Conservation (phyloP, 2,888 invertebrate species). For the Idaea aversata region DNA sequence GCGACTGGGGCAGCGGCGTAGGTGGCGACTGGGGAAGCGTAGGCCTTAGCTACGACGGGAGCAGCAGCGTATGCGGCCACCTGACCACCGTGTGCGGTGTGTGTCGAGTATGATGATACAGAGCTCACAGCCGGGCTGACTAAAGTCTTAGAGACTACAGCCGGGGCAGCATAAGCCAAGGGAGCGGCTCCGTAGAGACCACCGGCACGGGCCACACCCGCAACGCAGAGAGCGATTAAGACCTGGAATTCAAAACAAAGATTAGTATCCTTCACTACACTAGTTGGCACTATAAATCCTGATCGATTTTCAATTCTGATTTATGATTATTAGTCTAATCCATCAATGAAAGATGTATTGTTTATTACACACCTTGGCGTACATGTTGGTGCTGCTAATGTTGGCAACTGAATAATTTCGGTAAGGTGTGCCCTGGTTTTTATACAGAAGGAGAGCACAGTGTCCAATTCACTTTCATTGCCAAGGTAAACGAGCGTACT, state of each 20-base stretch:
- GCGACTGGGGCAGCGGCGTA: slow-evolving; percentile 53
- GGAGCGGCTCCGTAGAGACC: slow-evolving; percentile 70
- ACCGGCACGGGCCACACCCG: slow-evolving; percentile 81
- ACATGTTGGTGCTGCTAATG: slow-evolving; percentile 74
- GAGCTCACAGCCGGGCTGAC: slow-evolving; percentile 50
- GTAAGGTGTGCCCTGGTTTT: slow-evolving; percentile 68
- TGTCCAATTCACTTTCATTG: slow-evolving; percentile 76
- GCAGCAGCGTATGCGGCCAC: slow-evolving; percentile 46
- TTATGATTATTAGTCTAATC: slow-evolving; percentile 5
- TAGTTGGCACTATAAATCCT: neutral
- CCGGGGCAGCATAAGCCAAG: slow-evolving; percentile 59
- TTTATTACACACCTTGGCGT: slow-evolving; percentile 69
- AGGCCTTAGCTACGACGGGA: slow-evolving; percentile 20
- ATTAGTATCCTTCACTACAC: slow-evolving; percentile 5
- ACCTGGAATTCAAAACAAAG: slow-evolving; percentile 53
- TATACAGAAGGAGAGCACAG: slow-evolving; percentile 62
- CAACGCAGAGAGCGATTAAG: slow-evolving; percentile 79
- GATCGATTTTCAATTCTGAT: slow-evolving; percentile 5
- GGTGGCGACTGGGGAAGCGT: slow-evolving; percentile 51
- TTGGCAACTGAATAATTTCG: slow-evolving; percentile 78
- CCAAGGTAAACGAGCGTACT: slow-evolving; percentile 64
- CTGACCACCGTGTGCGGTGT: slow-evolving; percentile 45
- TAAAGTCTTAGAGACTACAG: slow-evolving; percentile 38
- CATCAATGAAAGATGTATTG: slow-evolving; percentile 2
- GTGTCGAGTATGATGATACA: slow-evolving; percentile 50